These are phyloP conservation scores for Lycodopsis pacificus DNA, from an alignment of 2,797 vertebrate species.

Conservation along the genomic window DNA sequence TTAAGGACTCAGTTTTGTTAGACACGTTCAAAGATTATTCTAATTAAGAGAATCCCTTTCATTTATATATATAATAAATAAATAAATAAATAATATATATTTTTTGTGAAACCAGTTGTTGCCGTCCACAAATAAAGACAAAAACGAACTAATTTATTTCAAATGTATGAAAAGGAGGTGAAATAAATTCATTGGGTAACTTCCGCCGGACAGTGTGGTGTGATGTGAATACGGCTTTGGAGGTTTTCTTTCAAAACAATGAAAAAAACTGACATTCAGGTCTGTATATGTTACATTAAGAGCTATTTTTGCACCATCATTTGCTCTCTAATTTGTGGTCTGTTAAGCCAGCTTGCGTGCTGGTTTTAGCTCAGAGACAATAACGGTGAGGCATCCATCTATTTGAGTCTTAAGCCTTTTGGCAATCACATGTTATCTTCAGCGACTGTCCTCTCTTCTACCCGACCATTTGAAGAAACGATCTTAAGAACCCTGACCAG, in stretches of 20 bases:
- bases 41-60: neutral
- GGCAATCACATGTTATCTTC: neutral
- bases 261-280: neutral
- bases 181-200: neutral
- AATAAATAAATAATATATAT: no score
- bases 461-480: neutral
- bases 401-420: neutral
- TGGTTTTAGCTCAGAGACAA: neutral
- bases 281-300: neutral
- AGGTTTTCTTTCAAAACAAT: neutral
- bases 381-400: neutral
- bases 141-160: slow-evolving; percentile 29
- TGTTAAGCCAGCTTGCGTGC: neutral
- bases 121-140: slow-evolving; percentile 12
- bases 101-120: slow-evolving; percentile 3
- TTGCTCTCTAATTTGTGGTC: neutral
- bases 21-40: neutral
- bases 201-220: neutral
- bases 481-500: neutral
- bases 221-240: neutral
- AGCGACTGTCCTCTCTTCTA: neutral
- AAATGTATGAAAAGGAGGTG: slow-evolving; percentile 19
- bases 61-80: neutral
- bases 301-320: neutral
- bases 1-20: neutral